These are phyloP conservation scores for Shargacucullia verbasci DNA, from an alignment of 2,888 invertebrate species.

Conservation along the genomic window DNA sequence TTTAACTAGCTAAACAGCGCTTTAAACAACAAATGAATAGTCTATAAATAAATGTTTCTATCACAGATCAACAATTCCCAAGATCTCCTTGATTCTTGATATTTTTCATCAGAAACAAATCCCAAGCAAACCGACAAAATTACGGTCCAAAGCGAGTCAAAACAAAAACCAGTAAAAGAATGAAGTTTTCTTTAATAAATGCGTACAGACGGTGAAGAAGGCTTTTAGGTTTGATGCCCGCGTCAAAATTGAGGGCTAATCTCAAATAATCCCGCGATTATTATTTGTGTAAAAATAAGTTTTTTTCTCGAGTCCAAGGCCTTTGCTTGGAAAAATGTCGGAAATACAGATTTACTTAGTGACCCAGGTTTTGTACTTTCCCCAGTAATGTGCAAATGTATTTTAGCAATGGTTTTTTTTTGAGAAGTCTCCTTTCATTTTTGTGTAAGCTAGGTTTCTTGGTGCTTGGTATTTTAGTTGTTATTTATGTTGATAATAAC, in stretches of 20 bases:
- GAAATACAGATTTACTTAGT: conserved; percentile 27
- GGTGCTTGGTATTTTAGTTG: no score
- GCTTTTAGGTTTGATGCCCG: conserved; percentile 46
- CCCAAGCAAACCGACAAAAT: conserved; percentile 16
- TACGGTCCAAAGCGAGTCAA: conserved; percentile 4
- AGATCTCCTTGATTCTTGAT: no score
- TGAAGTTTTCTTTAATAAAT: conserved; percentile 40
- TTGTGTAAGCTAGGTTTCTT: conserved; percentile 14
- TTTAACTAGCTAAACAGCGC: no score
- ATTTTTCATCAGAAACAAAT: conserved; percentile 3
- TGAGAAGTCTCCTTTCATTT: conserved; percentile 14
- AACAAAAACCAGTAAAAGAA: conserved; percentile 30
- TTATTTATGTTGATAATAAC: no score
- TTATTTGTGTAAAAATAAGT: conserved; percentile 53
- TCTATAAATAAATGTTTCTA: no score
- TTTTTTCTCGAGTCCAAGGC: conserved; percentile 24
- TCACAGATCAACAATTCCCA: no score
- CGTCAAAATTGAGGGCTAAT: conserved; percentile 59
- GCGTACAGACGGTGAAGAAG: conserved; percentile 25
- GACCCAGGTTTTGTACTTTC: conserved; percentile 20
- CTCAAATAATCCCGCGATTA: conserved; percentile 52
- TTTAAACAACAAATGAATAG: no score
- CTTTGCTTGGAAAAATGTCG: conserved; percentile 32
- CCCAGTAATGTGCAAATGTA: conserved; percentile 37
- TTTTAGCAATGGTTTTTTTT: conserved; percentile 24